Conservation (phyloP, 2,113 vertebrate genomes). For the Clarias batrachus region DNA sequence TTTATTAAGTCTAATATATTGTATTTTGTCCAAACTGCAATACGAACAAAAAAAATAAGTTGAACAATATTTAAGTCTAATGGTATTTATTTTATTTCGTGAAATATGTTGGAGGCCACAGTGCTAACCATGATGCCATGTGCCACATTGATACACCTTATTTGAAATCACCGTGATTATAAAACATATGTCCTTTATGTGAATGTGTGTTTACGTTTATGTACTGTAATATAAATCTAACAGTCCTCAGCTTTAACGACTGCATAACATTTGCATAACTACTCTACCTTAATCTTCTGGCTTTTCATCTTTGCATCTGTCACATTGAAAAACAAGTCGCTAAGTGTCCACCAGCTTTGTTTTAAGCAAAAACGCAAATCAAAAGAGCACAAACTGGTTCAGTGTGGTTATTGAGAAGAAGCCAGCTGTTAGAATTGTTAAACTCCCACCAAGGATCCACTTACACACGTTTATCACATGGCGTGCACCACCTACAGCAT, state of each 20-base stretch:
- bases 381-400: constrained; percentile 12
- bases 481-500: constrained; percentile 79
- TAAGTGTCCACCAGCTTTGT: not conserved
- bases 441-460: constrained; percentile 68
- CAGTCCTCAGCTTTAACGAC: not conserved
- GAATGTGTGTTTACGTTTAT: too few relatives aligned
- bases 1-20: not conserved
- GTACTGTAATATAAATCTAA: not conserved
- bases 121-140: too few relatives aligned
- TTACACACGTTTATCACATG: constrained; percentile 86
- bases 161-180: too few relatives aligned
- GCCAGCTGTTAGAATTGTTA: constrained; percentile 66
- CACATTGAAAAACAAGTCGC: not conserved
- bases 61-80: not conserved
- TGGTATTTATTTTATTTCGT: not conserved
- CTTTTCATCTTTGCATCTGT: not conserved
- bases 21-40: not conserved
- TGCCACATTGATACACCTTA: too few relatives aligned
- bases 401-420: constrained; percentile 43
- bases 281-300: not conserved
- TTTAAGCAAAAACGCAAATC: not conserved
- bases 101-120: too few relatives aligned
- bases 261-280: not conserved
- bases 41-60: not conserved
- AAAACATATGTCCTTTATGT: too few relatives aligned